A percentile compares a stretch with the other conserved stretches of the same genome.
These are phyloP conservation scores for Cantharis rufa DNA, from an alignment of 2,888 invertebrate species.

Conservation along the genomic window DNA sequence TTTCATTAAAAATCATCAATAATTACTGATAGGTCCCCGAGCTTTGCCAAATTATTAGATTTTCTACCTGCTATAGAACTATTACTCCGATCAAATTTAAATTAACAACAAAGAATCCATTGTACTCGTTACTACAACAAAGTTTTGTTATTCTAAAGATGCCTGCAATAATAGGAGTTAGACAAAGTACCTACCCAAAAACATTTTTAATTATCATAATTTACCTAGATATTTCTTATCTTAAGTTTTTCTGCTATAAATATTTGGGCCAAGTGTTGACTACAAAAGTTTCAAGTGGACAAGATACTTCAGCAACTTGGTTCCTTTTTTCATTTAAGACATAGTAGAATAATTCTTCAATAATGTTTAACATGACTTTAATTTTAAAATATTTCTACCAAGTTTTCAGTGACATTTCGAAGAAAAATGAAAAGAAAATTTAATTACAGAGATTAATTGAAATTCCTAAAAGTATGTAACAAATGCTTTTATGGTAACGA, in stretches of 20 bases:
- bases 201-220: background rate
- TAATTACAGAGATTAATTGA: no score
- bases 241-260: no score
- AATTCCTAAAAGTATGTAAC: no score
- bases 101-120: background rate
- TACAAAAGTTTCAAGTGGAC: background rate
- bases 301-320: background rate
- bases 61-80: background rate
- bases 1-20: constrained; percentile 16
- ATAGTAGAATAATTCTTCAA: background rate
- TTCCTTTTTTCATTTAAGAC: background rate
- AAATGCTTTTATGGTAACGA: no score
- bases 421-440: background rate
- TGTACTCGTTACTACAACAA: background rate
- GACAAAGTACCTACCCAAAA: background rate
- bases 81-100: background rate
- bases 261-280: background rate
- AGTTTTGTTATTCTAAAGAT: background rate
- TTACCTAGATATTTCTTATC: background rate
- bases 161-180: background rate
- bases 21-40: background rate
- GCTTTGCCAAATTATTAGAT: background rate
- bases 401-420: background rate
- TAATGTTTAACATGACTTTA: background rate
- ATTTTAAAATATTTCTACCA: background rate